These are phyloP conservation scores for Neodiprion virginianus DNA, from an alignment of 1,140 invertebrate species.

Conservation along the genomic window DNA sequence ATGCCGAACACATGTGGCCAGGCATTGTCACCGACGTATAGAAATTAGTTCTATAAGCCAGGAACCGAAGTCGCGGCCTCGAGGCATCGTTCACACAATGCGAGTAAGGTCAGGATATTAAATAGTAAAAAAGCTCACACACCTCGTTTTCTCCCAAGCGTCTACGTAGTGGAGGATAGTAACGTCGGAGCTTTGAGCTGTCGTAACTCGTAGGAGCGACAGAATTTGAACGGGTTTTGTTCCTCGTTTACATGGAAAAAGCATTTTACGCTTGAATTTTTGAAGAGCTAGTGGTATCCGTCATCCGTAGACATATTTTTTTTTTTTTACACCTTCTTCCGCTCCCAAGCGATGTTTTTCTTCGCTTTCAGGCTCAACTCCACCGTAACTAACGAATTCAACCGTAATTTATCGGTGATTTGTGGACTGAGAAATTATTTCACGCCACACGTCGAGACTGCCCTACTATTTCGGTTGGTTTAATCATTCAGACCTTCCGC, in stretches of 20 bases:
- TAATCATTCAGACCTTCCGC: no score
- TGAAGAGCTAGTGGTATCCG: neutral
- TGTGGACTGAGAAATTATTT: neutral
- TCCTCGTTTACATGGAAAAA: no score
- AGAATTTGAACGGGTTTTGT: no score
- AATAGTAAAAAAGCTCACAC: neutral
- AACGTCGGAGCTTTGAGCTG: no score
- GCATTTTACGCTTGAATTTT: no score
- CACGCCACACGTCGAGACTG: no score
- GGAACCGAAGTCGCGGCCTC: neutral
- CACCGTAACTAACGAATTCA: neutral
- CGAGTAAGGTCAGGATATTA: neutral
- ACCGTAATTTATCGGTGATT: neutral
- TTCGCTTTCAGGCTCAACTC: neutral
- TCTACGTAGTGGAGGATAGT: no score
- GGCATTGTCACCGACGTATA: no score
- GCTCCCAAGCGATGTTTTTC: neutral
- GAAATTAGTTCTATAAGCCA: neutral
- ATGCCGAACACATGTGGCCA: no score
- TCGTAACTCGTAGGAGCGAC: no score
- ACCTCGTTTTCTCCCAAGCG: neutral
- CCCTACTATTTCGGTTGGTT: no score
- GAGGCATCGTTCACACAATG: neutral
- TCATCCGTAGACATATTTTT: neutral
- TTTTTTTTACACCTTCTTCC: neutral